A percentile compares a stretch with the other conserved stretches of the same genome.
Conservation (phyloP, 1,140 invertebrate species). For the Drosophila eugracilis region DNA sequence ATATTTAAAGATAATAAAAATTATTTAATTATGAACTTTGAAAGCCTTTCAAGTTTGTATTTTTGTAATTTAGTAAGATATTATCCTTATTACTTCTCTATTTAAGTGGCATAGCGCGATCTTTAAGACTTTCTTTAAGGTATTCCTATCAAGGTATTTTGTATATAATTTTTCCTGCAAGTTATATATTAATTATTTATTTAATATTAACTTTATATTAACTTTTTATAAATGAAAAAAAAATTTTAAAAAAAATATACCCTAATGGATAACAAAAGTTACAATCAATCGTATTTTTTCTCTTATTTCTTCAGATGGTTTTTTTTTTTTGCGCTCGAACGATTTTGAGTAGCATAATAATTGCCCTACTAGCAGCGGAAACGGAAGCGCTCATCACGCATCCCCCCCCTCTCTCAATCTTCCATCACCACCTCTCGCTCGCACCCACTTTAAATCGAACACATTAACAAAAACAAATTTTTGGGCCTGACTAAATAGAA, state of each 20-base stretch:
- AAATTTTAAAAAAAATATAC: no score
- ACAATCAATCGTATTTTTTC: slow-evolving; percentile 7
- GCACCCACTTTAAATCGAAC: slow-evolving; percentile 34
- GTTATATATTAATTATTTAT: no score
- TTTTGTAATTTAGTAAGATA: no score
- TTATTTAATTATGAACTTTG: no score
- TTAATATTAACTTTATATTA: no score
- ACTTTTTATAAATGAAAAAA: background rate
- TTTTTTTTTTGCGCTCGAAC: slow-evolving; percentile 56
- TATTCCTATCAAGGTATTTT: no score
- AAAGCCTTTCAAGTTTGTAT: no score
- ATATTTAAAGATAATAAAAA: no score
- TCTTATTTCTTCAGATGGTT: slow-evolving; percentile 17
- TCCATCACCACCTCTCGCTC: slow-evolving; percentile 12
- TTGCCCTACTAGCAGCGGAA: slow-evolving; percentile 57
- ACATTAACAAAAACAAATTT: slow-evolving; percentile 23
- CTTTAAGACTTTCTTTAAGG: no score
- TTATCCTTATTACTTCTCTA: no score
- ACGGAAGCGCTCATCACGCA: slow-evolving; percentile 60
- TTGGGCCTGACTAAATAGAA: slow-evolving; percentile 65
- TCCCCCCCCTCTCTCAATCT: no score
- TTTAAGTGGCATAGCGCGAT: no score
- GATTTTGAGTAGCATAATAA: slow-evolving; percentile 58
- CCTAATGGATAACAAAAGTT: slow-evolving; percentile 9
- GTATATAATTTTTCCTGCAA: background rate